Evolutionary conservation across 2,797 vertebrate genomes (phyloP).

Genomic region (Acanthurus lineatus): DNA sequence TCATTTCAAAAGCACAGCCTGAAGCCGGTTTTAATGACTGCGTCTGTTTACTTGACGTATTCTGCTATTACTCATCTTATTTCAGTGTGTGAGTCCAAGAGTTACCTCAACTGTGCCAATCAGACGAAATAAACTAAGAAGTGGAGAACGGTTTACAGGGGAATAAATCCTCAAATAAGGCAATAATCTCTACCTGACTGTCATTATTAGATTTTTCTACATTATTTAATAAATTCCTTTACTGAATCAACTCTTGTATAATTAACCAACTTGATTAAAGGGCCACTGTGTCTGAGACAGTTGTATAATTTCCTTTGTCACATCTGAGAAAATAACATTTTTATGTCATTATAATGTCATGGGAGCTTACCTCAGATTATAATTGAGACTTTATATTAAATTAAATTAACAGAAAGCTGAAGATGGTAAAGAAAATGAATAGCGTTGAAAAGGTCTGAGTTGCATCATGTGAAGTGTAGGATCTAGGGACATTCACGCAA

Average conservation of each 20-base stretch:
- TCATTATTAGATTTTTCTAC: background rate
- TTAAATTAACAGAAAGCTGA: background rate
- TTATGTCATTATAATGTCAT: background rate
- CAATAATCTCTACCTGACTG: background rate
- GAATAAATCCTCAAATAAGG: background rate
- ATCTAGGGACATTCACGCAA: background rate
- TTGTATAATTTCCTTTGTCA: background rate
- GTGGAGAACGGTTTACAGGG: background rate
- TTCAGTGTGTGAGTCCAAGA: conserved; percentile 1
- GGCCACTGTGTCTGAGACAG: background rate
- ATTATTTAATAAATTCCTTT: background rate
- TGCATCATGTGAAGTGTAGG: background rate
- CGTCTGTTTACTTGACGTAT: conserved; percentile 15
- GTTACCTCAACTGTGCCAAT: conserved; percentile 6
- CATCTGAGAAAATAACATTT: background rate
- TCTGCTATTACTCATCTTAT: conserved; percentile 18
- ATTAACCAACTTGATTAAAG: background rate
- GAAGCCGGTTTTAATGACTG: conserved; percentile 49
- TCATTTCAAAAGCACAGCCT: conserved; percentile 43
- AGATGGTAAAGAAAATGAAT: too few relatives aligned
- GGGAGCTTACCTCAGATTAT: background rate
- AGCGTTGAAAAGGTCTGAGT: background rate
- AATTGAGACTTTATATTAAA: background rate
- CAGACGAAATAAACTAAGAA: background rate
- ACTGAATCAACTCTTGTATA: background rate